Evolutionary conservation across 2,888 invertebrate species (phyloP), one percentile per base, ranked within the genome.

Genomic region (Pseudococcus jackbeardsleyi): DNA sequence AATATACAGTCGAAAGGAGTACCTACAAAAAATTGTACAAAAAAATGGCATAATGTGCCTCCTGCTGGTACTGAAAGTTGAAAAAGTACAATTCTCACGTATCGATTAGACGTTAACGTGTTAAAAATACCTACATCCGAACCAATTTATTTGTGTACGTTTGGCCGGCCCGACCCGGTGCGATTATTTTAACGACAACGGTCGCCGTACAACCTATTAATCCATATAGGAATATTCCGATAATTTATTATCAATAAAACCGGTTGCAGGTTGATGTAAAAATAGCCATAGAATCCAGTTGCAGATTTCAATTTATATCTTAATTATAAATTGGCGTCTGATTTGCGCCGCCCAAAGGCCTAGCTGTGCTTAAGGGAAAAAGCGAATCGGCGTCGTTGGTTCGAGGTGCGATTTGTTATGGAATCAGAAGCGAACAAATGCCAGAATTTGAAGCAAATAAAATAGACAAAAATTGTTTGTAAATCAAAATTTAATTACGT

Each of bases 231-330:
- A 72, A 72, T 72, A 72, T 72, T 72, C 26, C 68, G 68, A 72
- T 72, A 72, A 72, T 72, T 72, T 72, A 72, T 72, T 33, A 72
- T 72, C 68, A 12, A 72, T 72, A 33, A 72, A 72, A 72, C 68
- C 68, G 68, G 68, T 72, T 72, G 68, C 68, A 33, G 33, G n/a
- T 72, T 11, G 26, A 72, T 26, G 8, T 72, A 26, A 72, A 72
- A 72, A 72, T 72, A 72, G 33, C 12, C n/a, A 22, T 9, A 9
- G 68, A 22, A 72, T 72, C 68, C 68, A 72, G 68, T 33, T 72
- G 68, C 26, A 72, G 33, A 72, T 72, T 72, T 72, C 68, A 72
- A 72, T 72, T 72, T 26, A 72, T 72, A 72, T 72, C 68, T 72
- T 72, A 72, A 72, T 72, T 72, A 72, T 26, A 72, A 59, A 72